Evolutionary conservation across 2,113 vertebrate species (phyloP), one percentile per base, ranked within the genome.

Genomic region (Ailuropoda melanoleuca): DNA sequence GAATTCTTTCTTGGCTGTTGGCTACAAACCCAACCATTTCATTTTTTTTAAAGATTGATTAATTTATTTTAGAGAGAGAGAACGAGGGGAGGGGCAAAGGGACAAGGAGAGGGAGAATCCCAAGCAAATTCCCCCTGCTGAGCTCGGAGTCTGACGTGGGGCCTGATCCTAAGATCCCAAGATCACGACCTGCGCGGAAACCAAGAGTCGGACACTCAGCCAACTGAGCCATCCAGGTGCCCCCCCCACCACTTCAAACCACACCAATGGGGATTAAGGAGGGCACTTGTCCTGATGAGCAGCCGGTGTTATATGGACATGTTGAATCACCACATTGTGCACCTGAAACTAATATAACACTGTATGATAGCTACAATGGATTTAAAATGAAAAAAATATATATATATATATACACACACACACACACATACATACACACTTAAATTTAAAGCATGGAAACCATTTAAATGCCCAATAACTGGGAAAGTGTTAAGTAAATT

Each of bases 381-480:
- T 29, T 31, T 75, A 75, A 75, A 48, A 77, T 77, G 37, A 43
- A 74, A 24, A 10, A 37, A 21, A 23, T 70, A 21, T 70, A 70
- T 3, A 70, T 4, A 64, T 31, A 64, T 4, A 60, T 0, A 13
- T 2, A 13, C 6, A 14, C 31, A 15, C 2, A 15, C 10, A 64
- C 21, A 43, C 37, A 74, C 3, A 46, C 13, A 75, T 5, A 43
- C 43, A 75, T 6, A 46, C 72, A 46, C 39, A 74, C 70, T 66
- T 87, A 72, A 50, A 66, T 58, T 34, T 92, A 75, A 83, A 93
- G 62, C 53, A 86, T 4, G 21, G 53, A 89, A 89, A 43, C 43
- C 8, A 92, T 72, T 95, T 55, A 96, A 92, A 93, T 80, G 39
- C 37, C 26, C 34, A 89, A 8, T 50, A 56, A 70, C 7, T 46